phyloP scores from a whole-genome alignment of 1,140 invertebrate species.

The Brachionus calyciflorus region DNA sequence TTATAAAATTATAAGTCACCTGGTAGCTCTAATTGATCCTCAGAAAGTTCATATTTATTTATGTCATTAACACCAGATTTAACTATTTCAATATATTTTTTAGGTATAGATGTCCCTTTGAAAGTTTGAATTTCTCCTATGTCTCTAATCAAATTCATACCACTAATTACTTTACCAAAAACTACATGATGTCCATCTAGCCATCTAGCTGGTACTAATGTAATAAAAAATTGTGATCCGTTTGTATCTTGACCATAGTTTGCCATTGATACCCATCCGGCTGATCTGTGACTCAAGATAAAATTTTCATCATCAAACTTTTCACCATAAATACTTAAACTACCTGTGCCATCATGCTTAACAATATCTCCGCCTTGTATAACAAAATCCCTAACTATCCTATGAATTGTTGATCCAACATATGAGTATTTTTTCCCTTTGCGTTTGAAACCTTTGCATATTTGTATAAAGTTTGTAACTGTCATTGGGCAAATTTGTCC shows the following conservation, averaged over 20 bases:
- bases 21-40: slow-evolving; percentile 47
- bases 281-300: slow-evolving; percentile 52
- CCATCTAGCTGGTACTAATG: slow-evolving; percentile 74
- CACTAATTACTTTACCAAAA: slow-evolving; percentile 85
- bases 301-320: slow-evolving; percentile 66
- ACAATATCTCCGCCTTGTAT: slow-evolving; percentile 44
- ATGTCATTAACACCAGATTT: slow-evolving; percentile 29
- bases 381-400: slow-evolving; percentile 89
- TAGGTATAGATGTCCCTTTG: slow-evolving; percentile 34
- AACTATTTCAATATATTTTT: slow-evolving; percentile 17
- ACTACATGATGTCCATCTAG: slow-evolving; percentile 88
- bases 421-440: slow-evolving; percentile 50
- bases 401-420: slow-evolving; percentile 73
- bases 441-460: slow-evolving; percentile 31
- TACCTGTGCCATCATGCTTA: slow-evolving; percentile 37
- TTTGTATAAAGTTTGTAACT: slow-evolving; percentile 55
- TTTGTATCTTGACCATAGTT: slow-evolving; percentile 57
- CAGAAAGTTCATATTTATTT: slow-evolving; percentile 52
- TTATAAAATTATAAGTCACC: slow-evolving; percentile 21
- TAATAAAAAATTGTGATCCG: slow-evolving; percentile 60
- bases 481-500: slow-evolving; percentile 60
- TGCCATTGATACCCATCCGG: slow-evolving; percentile 56
- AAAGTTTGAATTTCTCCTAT: slow-evolving; percentile 43
- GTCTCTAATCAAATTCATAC: slow-evolving; percentile 67
- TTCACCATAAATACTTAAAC: slow-evolving; percentile 82